Base-by-base conservation (phyloP, 30 jellyfish, hydroid and myxozoan genomes). In the Chironex yamaguchii region DNA sequence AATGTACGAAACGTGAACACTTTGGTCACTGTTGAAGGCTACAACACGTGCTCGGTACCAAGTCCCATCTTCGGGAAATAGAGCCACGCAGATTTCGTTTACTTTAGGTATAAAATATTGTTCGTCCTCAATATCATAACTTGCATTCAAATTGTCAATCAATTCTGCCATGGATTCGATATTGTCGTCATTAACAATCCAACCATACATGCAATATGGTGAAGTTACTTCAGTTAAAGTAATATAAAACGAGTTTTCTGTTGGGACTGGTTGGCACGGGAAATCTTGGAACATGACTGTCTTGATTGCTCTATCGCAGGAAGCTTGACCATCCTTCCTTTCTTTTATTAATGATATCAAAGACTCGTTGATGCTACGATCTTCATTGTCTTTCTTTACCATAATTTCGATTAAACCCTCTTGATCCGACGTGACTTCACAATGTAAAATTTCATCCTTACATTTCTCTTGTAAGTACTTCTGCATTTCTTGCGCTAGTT, bases 31-130 rank as follows among this genome's bases (percentile, higher is more conserved):
- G 33, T 86, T 86, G 22, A 52, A 48, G 6, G 29, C 32, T 32
- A 51, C 63, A 67, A 93, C 87, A 1, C 67, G 49, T 6, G 90
- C 98, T 33, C 98, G 96, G 53, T 80, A 93, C 92, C 86, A 93
- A 25, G 86, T 74, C 49, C 70, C 82, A 50, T 71, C 96, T 4
- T 78, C 83, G 17, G 87, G 58, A 53, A 87, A 87, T 63, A 69
- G 88, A n/a, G 93, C 98, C 14, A 94, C 88, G 74, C 97, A 87
- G 24, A 70, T 85, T 72, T 93, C 96, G 27, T 86, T 89, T 2
- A 73, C 82, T 1, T 34, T 49, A 12, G 98, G 97, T 22, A 30
- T 12, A 76, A 53, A 93, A 23, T 20, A 21, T 14, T 64, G 11
- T 22, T 34, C 34, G 22, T 29, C 34, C 31, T 51, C 13, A 27